A percentile compares a stretch with the other conserved stretches of the same genome.
phyloP scores from a whole-genome alignment of 2,888 invertebrate genomes.

The Agrotis segetum region DNA sequence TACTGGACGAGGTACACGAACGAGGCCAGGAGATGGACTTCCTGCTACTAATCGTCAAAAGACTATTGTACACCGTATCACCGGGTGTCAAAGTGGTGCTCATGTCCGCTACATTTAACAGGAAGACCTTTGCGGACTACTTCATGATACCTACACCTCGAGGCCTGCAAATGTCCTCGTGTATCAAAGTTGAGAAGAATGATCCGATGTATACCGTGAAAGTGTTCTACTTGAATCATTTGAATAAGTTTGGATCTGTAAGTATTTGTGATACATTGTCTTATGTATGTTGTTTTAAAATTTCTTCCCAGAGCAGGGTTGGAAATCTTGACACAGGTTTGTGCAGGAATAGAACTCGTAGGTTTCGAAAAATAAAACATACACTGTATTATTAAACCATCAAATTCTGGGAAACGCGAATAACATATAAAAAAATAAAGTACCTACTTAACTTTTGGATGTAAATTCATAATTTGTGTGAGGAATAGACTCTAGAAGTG shows the following conservation, averaged over 20 bases:
- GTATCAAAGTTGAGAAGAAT: constrained; percentile 87
- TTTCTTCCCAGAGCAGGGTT: too few relatives aligned
- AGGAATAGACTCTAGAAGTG: too few relatives aligned
- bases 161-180: constrained; percentile 78
- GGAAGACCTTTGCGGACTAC: constrained; percentile 93
- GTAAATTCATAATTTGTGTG: too few relatives aligned
- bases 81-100: constrained; percentile 90
- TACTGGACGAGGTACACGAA: constrained; percentile 98
- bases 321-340: too few relatives aligned
- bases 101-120: constrained; percentile 98
- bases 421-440: too few relatives aligned
- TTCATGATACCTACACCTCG: constrained; percentile 82
- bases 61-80: constrained; percentile 92
- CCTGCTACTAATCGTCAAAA: constrained; percentile 95
- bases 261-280: constrained; percentile 66
- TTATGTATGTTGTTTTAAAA: background rate
- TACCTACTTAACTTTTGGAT: too few relatives aligned
- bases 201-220: constrained; percentile 89
- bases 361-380: too few relatives aligned
- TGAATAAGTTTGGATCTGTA: constrained; percentile 86
- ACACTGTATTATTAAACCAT: too few relatives aligned
- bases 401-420: too few relatives aligned
- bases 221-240: constrained; percentile 92
- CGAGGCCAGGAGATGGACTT: constrained; percentile 98
- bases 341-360: too few relatives aligned